A percentile compares a stretch with the other conserved stretches of the same genome.
phyloP scores from a whole-genome alignment of 2,797 vertebrate genomes.

The Falco novaeseelandiae region DNA sequence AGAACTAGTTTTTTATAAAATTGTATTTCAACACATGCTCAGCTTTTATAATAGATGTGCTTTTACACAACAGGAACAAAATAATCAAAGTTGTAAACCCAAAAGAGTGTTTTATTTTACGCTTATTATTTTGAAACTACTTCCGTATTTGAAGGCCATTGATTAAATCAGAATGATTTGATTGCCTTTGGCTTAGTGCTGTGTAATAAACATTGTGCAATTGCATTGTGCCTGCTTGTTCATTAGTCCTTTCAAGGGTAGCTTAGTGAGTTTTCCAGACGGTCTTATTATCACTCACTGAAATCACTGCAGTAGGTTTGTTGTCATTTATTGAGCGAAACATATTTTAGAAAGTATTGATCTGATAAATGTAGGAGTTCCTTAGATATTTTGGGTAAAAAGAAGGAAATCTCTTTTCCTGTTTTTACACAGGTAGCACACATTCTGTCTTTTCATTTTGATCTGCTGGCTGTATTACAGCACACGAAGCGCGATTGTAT shows the following conservation, averaged over 20 bases:
- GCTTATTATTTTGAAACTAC: background rate
- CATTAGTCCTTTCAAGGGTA: background rate
- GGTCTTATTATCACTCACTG: background rate
- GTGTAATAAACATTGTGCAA: slow-evolving; percentile 26
- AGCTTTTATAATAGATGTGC: background rate
- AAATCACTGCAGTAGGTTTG: background rate
- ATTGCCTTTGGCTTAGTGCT: slow-evolving; percentile 16
- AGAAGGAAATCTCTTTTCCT: background rate
- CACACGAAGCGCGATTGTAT: rapidly evolving
- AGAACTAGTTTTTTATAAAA: background rate
- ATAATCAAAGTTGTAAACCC: background rate
- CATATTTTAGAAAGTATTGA: background rate
- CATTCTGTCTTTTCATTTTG: background rate
- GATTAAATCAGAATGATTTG: slow-evolving; percentile 24
- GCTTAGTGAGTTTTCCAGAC: background rate
- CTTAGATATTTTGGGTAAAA: background rate
- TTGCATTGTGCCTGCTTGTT: background rate
- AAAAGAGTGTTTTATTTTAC: background rate
- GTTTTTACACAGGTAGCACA: background rate
- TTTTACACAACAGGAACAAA: background rate
- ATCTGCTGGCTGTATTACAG: background rate
- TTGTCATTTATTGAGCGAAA: background rate
- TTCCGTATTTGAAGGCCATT: slow-evolving; percentile 49
- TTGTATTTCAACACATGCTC: background rate
- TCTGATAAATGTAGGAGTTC: background rate